phyloP scores from a whole-genome alignment of 2,797 vertebrate genomes.

The Antrozous pallidus region DNA sequence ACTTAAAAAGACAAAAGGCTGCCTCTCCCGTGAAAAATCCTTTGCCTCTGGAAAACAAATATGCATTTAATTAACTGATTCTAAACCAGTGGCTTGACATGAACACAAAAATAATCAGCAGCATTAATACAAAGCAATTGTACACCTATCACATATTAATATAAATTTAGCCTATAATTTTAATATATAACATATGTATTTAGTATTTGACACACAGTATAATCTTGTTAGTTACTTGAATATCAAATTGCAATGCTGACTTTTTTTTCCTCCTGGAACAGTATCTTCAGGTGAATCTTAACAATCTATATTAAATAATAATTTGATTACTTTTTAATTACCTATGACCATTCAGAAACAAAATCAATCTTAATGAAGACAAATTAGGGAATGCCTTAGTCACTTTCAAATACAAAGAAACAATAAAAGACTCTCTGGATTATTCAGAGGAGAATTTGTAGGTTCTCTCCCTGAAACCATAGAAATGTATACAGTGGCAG shows the following conservation, averaged over 20 bases:
- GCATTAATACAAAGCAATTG: not conserved
- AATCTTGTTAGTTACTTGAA: constrained; percentile 2
- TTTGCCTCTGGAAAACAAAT: not conserved
- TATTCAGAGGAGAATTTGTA: not conserved
- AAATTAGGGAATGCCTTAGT: constrained; percentile 47
- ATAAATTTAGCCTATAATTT: not conserved
- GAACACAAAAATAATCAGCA: constrained; percentile 6
- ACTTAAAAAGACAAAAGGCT: constrained; percentile 40
- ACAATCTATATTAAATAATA: constrained; percentile 39
- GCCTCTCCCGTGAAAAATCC: not conserved
- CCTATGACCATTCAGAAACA: constrained; percentile 48
- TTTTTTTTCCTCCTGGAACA: not conserved
- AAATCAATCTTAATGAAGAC: constrained; percentile 43
- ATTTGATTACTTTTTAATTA: constrained; percentile 51
- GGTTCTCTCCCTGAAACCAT: not conserved
- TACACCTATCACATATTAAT: not conserved
- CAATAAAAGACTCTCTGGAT: not conserved
- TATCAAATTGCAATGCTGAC: constrained; percentile 18
- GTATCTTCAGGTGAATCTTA: constrained; percentile 34
- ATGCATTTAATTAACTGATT: not conserved
- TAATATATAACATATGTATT: not conserved
- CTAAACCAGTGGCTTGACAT: not conserved
- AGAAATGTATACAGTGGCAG: not conserved
- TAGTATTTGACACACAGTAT: not conserved
- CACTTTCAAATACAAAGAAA: constrained; percentile 20